Base-by-base conservation (phyloP, 2,888 invertebrate genomes). In the Epsilonema sp. region DNA sequence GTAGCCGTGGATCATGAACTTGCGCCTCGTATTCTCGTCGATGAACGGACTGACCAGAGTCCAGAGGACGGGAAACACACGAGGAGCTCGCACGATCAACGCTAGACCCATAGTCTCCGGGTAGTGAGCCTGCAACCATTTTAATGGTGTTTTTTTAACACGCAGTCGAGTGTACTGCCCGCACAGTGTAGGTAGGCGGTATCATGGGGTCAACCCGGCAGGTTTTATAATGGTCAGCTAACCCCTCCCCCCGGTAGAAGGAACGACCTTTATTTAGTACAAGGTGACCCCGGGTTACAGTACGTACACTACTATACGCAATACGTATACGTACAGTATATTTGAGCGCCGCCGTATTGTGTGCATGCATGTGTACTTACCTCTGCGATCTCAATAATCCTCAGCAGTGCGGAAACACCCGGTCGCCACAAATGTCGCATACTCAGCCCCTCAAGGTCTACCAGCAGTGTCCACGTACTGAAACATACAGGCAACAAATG, bases 381-480 rank as follows among this genome's bases (percentile, higher is more conserved):
- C 54, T 63, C 64, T 24, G 86, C 85, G 43, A 84, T 80, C 67
- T 82, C 80, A 56, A 81, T 81, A 52, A 80, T 76, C 51, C 74
- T 67, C 26, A 74, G 61, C 40, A 76, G 63, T 37, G 71, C 70
- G 54, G 71, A 76, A 53, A 90, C 80, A 23, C 89, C 89, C 0
- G 89, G 89, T 54, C 87, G 71, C 89, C 89, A 90, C 51, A 90
- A 73, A 69, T 90, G 89, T 2, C 89, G 74, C 86, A 90, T 87
- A 67, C 85, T 86, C 45, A 90, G 73, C 0, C 87, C 87, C 65
- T 90, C 89, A 57, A 90, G 73, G 71, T 90, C 89, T 26, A 90
- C 80, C 48, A 90, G 73, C 55, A 87, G 73, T 50, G 83, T 79
- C 84, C 89, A 90, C 43, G 82, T 78, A 44, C 81, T 79, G 55